These are phyloP conservation scores for Diaprepes abbreviatus DNA, from an alignment of 2,888 invertebrate species.

Conservation along the genomic window DNA sequence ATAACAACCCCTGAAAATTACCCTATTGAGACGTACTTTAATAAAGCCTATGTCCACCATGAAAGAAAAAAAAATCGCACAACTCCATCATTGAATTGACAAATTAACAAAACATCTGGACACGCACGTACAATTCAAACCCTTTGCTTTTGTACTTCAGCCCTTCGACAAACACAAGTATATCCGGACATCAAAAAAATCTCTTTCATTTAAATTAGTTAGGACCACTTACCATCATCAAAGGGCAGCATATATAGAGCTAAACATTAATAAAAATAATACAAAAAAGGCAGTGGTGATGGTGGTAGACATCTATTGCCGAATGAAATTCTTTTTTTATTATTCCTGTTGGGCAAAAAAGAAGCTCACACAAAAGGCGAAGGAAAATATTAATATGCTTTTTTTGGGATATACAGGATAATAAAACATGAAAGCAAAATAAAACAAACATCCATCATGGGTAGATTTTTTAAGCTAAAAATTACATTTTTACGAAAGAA, in stretches of 20 bases:
- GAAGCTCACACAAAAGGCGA: too few relatives aligned
- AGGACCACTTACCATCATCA: conserved; percentile 52
- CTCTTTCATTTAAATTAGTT: conserved; percentile 52
- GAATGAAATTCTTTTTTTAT: too few relatives aligned
- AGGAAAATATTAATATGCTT: too few relatives aligned
- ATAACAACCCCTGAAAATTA: background rate
- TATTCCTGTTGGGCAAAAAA: too few relatives aligned
- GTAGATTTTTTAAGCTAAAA: too few relatives aligned
- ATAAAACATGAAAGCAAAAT: too few relatives aligned
- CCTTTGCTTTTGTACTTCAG: conserved; percentile 35
- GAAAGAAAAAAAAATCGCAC: conserved; percentile 8
- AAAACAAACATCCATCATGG: too few relatives aligned
- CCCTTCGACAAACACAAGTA: conserved; percentile 42
- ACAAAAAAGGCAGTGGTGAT: too few relatives aligned
- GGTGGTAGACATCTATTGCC: too few relatives aligned
- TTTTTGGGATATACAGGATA: too few relatives aligned
- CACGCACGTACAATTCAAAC: conserved; percentile 33
- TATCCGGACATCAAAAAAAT: conserved; percentile 52
- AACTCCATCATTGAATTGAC: conserved; percentile 37
- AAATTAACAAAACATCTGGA: conserved; percentile 44
- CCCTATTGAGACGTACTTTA: conserved; percentile 2
- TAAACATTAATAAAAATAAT: conserved; percentile 20
- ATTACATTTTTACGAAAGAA: too few relatives aligned
- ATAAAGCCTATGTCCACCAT: conserved; percentile 14
- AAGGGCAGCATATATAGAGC: conserved; percentile 40